Conservation (phyloP, 2,797 vertebrate genomes). For the Betta splendens region DNA sequence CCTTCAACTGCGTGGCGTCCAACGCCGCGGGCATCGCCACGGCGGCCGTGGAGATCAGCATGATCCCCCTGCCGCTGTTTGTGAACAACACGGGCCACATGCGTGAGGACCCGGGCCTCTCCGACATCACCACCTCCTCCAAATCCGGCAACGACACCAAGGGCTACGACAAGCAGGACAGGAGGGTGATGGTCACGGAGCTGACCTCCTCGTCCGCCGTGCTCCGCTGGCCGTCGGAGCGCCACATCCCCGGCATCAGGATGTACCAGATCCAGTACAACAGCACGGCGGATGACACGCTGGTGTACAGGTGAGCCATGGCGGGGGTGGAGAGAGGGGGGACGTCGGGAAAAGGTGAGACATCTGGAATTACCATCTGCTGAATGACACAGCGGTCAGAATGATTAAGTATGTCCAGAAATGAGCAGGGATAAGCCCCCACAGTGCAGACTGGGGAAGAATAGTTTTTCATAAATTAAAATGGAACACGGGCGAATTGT, state of each 20-base stretch:
- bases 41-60: conserved; percentile 87
- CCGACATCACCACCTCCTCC: conserved; percentile 91
- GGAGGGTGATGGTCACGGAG: conserved; percentile 86
- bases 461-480: conserved; percentile 17
- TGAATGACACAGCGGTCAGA: conserved; percentile 40
- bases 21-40: conserved; percentile 94
- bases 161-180: conserved; percentile 86
- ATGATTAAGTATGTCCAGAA: conserved; percentile 46
- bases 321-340: conserved; percentile 18
- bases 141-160: conserved; percentile 87
- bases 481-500: not conserved
- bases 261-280: conserved; percentile 99
- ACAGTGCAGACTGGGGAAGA: not conserved
- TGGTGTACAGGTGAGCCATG: conserved; percentile 91
- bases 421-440: conserved; percentile 38
- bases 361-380: conserved; percentile 72
- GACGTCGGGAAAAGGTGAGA: conserved; percentile 47
- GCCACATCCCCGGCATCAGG: conserved; percentile 90
- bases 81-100: conserved; percentile 88
- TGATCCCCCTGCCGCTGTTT: conserved; percentile 89
- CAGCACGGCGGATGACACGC: conserved; percentile 90
- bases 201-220: conserved; percentile 89
- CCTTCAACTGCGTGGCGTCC: conserved; percentile 94
- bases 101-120: conserved; percentile 89
- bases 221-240: conserved; percentile 92